These are phyloP conservation scores for Myotis planiceps DNA, from an alignment of 2,797 vertebrate genomes.

Conservation along the genomic window DNA sequence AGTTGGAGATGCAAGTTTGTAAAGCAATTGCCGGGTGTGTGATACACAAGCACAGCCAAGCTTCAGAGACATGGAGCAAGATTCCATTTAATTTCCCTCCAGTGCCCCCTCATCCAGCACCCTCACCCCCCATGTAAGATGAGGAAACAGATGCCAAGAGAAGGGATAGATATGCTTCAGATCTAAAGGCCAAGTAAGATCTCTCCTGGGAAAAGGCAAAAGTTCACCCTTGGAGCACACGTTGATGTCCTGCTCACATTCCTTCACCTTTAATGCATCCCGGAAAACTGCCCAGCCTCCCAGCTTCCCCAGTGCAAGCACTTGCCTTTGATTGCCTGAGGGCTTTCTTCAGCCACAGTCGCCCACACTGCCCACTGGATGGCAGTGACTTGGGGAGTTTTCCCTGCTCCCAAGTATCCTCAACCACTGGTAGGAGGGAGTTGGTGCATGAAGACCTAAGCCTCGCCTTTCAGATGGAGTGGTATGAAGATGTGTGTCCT, in stretches of 20 bases:
- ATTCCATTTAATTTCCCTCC: not conserved
- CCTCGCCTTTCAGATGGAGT: not conserved
- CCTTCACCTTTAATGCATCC: not conserved
- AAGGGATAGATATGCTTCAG: not conserved
- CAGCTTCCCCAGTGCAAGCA: not conserved
- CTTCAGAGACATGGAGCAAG: not conserved
- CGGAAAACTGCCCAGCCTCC: not conserved
- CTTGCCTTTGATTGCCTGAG: accelerated
- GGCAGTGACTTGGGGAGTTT: not conserved
- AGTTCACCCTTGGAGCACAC: not conserved
- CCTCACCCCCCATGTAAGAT: not conserved
- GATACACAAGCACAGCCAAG: not conserved
- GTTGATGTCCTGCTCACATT: accelerated
- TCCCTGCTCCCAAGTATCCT: not conserved
- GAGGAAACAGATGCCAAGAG: not conserved
- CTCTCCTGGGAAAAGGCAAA: not conserved
- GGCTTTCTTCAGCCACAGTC: not conserved
- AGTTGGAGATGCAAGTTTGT: slow-evolving; percentile 5
- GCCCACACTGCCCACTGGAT: not conserved
- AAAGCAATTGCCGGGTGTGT: not conserved
- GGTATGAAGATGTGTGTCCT: too few relatives aligned
- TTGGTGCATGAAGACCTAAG: not conserved
- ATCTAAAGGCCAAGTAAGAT: not conserved
- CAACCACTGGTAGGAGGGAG: not conserved
- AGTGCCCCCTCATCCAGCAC: not conserved